Percentiles rank a stretch among this genome's conserved stretches.
These are phyloP conservation scores for Rhopalosiphum maidis DNA, from an alignment of 1,140 invertebrate genomes.

Conservation along the genomic window DNA sequence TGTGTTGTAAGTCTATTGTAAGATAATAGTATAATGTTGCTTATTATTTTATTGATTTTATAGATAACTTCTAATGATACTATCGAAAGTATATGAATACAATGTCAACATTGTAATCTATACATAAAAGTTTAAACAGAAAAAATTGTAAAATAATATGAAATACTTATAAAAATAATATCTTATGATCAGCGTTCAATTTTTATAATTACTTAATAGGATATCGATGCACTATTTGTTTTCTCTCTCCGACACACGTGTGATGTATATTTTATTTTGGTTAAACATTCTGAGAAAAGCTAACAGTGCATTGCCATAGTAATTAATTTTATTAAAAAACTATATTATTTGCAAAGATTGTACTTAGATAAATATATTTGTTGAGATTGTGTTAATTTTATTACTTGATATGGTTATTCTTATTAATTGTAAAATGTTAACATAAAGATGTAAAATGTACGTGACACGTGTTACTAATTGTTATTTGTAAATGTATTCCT, in stretches of 20 bases:
- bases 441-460: neutral
- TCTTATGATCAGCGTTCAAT: neutral
- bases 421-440: neutral
- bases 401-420: neutral
- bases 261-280: too few species aligned
- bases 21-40: neutral
- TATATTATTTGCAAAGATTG: neutral
- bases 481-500: neutral
- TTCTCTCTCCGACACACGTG: neutral
- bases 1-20: neutral
- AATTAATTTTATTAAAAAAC: neutral
- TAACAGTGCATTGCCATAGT: neutral
- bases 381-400: neutral
- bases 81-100: neutral
- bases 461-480: neutral
- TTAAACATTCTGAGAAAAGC: neutral
- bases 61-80: neutral
- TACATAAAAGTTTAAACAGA: neutral
- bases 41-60: neutral
- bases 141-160: neutral
- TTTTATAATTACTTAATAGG: neutral
- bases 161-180: neutral
- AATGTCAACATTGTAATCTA: neutral
- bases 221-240: neutral
- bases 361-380: neutral